These are phyloP conservation scores for Anguilla megastoma DNA, from an alignment of 2,797 vertebrate genomes.

Conservation along the genomic window DNA sequence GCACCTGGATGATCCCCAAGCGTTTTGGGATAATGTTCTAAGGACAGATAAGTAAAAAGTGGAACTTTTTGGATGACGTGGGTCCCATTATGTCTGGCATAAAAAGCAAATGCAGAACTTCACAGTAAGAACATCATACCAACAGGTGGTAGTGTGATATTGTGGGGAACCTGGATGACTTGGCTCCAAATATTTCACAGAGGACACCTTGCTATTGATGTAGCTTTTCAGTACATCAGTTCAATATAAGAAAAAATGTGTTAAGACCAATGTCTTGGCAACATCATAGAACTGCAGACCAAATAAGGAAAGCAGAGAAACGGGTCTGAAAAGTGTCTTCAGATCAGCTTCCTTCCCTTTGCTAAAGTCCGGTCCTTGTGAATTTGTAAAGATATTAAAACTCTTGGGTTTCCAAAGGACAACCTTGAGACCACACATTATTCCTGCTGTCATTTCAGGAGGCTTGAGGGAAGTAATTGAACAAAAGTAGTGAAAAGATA, in stretches of 20 bases:
- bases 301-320: neutral
- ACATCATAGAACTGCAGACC: neutral
- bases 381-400: constrained; percentile 13
- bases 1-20: no score
- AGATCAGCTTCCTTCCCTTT: neutral
- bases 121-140: no score
- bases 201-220: neutral
- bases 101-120: no score
- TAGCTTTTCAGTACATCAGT: neutral
- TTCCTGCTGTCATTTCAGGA: neutral
- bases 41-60: no score
- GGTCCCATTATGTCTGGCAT: no score
- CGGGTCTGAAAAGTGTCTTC: neutral
- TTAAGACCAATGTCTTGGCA: neutral
- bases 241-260: neutral
- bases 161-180: no score
- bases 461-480: constrained; percentile 1
- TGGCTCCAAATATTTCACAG: neutral
- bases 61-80: no score
- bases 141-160: no score
- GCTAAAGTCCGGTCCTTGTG: neutral
- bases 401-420: neutral
- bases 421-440: constrained; percentile 2
- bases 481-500: constrained; percentile 7
- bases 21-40: no score